Evolutionary conservation across 92 coral and sea anemone species (phyloP).

Genomic region (Porites rus): DNA sequence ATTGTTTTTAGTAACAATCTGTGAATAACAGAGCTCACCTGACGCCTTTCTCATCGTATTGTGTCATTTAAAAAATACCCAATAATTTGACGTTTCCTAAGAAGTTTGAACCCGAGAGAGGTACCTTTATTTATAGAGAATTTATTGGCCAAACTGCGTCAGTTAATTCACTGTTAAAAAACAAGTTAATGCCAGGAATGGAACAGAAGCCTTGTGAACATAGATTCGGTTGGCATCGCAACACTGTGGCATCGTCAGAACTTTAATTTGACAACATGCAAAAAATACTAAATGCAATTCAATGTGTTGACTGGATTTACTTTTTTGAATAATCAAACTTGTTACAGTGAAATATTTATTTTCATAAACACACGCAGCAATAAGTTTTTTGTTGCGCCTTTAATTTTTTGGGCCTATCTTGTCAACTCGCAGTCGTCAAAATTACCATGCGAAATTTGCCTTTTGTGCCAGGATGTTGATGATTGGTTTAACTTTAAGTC

Average conservation of each 20-base stretch:
- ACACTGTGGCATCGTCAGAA: neutral
- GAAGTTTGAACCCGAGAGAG: neutral
- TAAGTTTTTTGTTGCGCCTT: neutral
- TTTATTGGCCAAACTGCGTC: neutral
- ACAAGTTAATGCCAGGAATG: neutral
- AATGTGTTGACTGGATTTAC: conserved; percentile 1
- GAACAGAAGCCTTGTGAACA: neutral
- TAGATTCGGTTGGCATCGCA: neutral
- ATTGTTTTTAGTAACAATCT: neutral
- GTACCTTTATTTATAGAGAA: neutral
- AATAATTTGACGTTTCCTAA: neutral
- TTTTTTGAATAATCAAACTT: neutral
- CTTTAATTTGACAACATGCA: neutral
- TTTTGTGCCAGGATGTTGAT: neutral
- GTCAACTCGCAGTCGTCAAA: neutral
- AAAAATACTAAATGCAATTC: neutral
- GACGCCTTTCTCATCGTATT: neutral
- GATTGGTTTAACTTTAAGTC: neutral
- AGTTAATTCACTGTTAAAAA: neutral
- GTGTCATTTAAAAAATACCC: neutral
- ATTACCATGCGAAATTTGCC: neutral
- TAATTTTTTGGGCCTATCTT: neutral
- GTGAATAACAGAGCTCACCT: neutral
- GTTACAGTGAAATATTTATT: neutral
- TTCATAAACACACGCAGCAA: neutral